Conservation (phyloP, 2,888 invertebrate species). For the Cotesia congregata region DNA sequence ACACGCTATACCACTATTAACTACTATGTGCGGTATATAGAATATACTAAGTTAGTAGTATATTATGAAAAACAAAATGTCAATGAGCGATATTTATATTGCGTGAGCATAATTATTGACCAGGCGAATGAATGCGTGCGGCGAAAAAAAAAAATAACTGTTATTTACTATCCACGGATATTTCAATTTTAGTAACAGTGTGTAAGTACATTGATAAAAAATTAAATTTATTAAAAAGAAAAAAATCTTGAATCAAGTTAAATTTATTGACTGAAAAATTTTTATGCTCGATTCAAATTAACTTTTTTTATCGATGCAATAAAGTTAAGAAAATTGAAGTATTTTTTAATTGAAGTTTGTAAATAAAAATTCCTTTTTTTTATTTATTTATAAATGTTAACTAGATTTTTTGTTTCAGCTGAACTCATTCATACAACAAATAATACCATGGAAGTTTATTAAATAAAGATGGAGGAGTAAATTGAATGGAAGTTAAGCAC, state of each 20-base stretch:
- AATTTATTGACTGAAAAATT: too few relatives aligned
- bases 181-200: background rate
- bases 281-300: too few relatives aligned
- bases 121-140: background rate
- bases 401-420: too few relatives aligned
- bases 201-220: too few relatives aligned
- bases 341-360: too few relatives aligned
- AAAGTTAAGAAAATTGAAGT: too few relatives aligned
- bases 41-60: constrained; percentile 32
- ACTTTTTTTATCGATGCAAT: too few relatives aligned
- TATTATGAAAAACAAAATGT: constrained; percentile 46
- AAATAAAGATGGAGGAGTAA: constrained; percentile 1
- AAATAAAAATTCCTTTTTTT: too few relatives aligned
- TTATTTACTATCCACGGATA: constrained; percentile 1
- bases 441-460: background rate
- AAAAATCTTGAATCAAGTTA: too few relatives aligned
- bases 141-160: constrained; percentile 20
- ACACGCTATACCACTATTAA: background rate
- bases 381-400: too few relatives aligned
- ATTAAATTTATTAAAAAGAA: too few relatives aligned
- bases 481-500: background rate
- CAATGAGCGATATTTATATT: constrained; percentile 54
- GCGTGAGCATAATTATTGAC: constrained; percentile 53
- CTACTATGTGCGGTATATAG: constrained; percentile 43
- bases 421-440: background rate